These are phyloP conservation scores for Uria lomvia DNA, from an alignment of 2,113 vertebrate species.

Conservation along the genomic window DNA sequence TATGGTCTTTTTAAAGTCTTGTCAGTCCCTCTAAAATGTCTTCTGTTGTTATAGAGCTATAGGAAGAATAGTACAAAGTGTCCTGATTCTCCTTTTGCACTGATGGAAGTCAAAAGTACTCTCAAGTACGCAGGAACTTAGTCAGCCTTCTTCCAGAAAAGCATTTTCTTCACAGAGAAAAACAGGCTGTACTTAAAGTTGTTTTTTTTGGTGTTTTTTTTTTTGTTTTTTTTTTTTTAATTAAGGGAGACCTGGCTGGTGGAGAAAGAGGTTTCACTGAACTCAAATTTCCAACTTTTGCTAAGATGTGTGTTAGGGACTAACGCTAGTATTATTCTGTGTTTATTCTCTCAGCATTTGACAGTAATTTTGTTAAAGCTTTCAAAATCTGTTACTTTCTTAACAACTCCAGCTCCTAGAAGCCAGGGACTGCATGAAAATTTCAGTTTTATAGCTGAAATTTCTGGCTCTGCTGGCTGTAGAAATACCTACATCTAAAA, in stretches of 20 bases:
- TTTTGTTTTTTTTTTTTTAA: not conserved
- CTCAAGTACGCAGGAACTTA: not conserved
- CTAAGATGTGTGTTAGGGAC: not conserved
- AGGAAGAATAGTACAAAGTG: not conserved
- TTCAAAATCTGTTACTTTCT: not conserved
- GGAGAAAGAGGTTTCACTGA: not conserved
- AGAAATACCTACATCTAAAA: not conserved
- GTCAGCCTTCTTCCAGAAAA: not conserved
- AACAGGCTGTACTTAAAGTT: not conserved
- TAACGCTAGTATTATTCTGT: not conserved
- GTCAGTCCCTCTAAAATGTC: not conserved
- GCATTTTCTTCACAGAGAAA: not conserved
- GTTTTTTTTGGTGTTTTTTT: not conserved
- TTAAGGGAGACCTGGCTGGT: not conserved
- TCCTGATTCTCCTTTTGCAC: slow-evolving; percentile 11
- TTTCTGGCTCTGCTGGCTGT: not conserved
- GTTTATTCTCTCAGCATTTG: not conserved
- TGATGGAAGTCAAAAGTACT: not conserved
- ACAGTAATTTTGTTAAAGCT: not conserved
- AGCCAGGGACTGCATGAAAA: not conserved
- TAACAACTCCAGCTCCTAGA: not conserved
- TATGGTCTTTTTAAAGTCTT: not conserved
- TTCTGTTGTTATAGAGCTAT: not conserved
- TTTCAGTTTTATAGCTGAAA: not conserved
- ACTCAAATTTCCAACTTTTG: not conserved